A percentile compares a stretch with the other conserved stretches of the same genome.
Conservation (phyloP, 30 jellyfish, hydroid and myxozoan genomes). For the Aurelia sp. region DNA sequence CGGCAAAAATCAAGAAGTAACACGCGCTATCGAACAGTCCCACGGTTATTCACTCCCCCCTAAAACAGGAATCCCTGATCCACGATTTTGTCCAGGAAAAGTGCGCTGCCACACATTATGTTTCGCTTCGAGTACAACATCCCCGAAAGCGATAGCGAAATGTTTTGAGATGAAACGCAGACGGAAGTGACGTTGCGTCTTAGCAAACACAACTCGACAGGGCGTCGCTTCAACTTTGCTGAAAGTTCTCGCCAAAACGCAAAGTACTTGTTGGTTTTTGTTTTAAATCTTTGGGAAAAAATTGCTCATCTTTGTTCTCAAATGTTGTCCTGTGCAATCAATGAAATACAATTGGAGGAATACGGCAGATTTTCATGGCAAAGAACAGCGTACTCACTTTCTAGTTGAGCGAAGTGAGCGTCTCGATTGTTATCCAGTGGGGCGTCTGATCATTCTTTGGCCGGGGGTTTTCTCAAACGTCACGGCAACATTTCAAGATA, state of each 20-base stretch:
- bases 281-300: not conserved
- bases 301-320: too few species aligned
- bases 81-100: too few species aligned
- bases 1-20: too few species aligned
- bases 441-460: constrained; percentile 31
- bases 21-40: too few species aligned
- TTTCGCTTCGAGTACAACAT: not conserved
- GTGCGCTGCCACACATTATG: too few species aligned
- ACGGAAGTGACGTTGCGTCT: constrained; percentile 61
- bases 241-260: not conserved
- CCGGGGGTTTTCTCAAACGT: constrained; percentile 34
- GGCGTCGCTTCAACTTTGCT: constrained; percentile 19
- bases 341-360: not conserved
- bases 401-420: constrained; percentile 24
- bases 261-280: not conserved
- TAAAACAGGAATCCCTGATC: too few species aligned
- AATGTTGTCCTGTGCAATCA: too few species aligned
- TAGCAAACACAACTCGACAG: constrained; percentile 24
- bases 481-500: constrained; percentile 21
- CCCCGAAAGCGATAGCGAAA: constrained; percentile 13
- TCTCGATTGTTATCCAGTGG: constrained; percentile 48
- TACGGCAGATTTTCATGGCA: constrained; percentile 6
- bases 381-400: constrained; percentile 36
- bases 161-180: not conserved
- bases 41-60: too few species aligned